A percentile compares a stretch with the other conserved stretches of the same genome.
Conservation (phyloP, 2,797 vertebrate genomes). For the Spheniscus humboldti region DNA sequence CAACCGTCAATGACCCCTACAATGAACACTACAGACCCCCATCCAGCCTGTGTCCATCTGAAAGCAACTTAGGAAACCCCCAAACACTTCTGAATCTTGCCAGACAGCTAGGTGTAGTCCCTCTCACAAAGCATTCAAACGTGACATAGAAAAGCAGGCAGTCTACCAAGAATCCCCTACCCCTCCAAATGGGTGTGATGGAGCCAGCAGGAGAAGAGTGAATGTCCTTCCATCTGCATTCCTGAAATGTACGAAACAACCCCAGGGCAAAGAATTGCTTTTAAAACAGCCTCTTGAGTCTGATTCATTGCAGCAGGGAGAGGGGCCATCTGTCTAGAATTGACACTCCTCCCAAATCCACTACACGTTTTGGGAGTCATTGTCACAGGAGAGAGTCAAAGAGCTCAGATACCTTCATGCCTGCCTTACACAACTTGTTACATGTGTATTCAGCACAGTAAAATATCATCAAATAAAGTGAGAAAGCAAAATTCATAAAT, state of each 20-base stretch:
- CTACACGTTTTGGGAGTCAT: neutral
- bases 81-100: neutral
- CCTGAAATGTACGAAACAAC: neutral
- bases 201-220: neutral
- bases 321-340: neutral
- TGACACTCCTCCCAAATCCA: neutral
- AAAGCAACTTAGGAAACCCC: neutral
- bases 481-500: neutral
- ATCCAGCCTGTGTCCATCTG: neutral
- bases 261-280: neutral
- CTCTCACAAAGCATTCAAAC: neutral
- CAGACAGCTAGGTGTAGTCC: neutral
- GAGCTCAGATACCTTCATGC: neutral
- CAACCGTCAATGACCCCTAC: neutral
- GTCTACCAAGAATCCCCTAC: neutral
- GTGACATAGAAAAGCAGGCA: rapidly evolving
- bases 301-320: neutral
- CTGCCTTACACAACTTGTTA: neutral
- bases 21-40: neutral
- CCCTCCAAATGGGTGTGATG: neutral
- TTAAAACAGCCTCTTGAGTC: neutral
- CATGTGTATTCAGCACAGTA: neutral
- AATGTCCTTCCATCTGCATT: neutral
- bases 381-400: neutral
- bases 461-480: neutral